Conservation (phyloP, 2,888 invertebrate species). For the Leptinotarsa rubiginosa region DNA sequence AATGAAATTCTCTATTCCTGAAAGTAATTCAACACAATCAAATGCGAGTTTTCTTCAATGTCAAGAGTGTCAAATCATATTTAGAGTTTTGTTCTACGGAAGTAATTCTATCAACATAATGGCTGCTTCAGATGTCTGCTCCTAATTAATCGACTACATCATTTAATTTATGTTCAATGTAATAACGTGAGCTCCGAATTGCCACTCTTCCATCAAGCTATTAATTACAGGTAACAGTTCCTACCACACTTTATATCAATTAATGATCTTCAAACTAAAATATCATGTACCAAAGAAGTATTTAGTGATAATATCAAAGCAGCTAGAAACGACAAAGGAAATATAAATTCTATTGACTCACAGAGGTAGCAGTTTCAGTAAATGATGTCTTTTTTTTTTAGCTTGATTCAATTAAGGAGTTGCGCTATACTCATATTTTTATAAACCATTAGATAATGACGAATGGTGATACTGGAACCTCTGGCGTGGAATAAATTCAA, state of each 20-base stretch:
- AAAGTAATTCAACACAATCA: too few species aligned
- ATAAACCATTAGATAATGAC: too few species aligned
- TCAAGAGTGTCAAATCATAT: too few species aligned
- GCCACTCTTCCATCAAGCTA: background rate
- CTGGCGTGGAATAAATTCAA: too few species aligned
- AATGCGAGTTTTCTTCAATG: too few species aligned
- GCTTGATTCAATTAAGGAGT: background rate
- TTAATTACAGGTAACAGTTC: conserved; percentile 28
- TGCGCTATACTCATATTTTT: background rate
- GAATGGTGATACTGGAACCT: too few species aligned
- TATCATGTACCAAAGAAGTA: conserved; percentile 32
- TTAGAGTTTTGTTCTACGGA: too few species aligned
- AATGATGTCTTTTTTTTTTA: background rate
- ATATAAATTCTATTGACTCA: conserved; percentile 17
- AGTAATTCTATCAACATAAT: too few species aligned
- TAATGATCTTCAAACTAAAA: conserved; percentile 31
- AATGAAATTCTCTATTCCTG: too few species aligned
- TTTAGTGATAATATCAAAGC: conserved; percentile 36
- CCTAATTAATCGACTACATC: too few species aligned
- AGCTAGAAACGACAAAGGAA: conserved; percentile 32
- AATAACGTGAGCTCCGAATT: background rate
- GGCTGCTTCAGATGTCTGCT: too few species aligned
- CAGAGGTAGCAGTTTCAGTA: conserved; percentile 3
- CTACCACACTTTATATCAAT: conserved; percentile 31
- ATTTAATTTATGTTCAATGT: background rate